A percentile compares a stretch with the other conserved stretches of the same genome.
Conservation (phyloP, 1,140 invertebrate genomes). For the Rhagoletis zephyria region DNA sequence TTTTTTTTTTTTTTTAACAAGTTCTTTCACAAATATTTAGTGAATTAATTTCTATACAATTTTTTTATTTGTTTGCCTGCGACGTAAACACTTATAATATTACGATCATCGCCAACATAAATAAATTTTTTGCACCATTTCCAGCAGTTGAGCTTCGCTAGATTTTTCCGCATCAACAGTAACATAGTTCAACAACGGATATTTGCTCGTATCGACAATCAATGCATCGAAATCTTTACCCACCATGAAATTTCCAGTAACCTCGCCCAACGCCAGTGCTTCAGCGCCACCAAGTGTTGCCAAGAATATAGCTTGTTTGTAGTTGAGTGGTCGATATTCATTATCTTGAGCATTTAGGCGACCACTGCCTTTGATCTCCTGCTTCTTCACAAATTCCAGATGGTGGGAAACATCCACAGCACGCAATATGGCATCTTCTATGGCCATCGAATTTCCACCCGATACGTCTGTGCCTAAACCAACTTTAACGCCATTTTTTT, state of each 20-base stretch:
- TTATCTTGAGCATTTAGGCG: slow-evolving; percentile 54
- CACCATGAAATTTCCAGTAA: slow-evolving; percentile 84
- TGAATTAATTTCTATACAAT: too few species aligned
- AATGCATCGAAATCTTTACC: slow-evolving; percentile 92
- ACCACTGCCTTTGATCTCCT: slow-evolving; percentile 65
- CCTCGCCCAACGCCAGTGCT: slow-evolving; percentile 81
- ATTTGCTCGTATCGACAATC: slow-evolving; percentile 77
- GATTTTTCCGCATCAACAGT: too few species aligned
- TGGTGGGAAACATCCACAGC: slow-evolving; percentile 83
- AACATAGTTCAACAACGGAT: slow-evolving; percentile 74
- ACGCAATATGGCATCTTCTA: slow-evolving; percentile 83
- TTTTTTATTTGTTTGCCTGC: too few species aligned
- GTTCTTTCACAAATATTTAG: too few species aligned
- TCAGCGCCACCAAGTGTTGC: slow-evolving; percentile 89
- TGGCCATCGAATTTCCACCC: slow-evolving; percentile 84
- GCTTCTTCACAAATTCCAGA: slow-evolving; percentile 74
- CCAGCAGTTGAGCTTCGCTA: too few species aligned
- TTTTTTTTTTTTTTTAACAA: too few species aligned
- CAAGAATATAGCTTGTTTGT: slow-evolving; percentile 85
- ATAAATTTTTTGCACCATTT: too few species aligned
- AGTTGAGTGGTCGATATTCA: slow-evolving; percentile 76
- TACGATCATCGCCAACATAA: slow-evolving; percentile 64
- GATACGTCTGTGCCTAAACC: slow-evolving; percentile 91
- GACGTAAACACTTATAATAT: too few species aligned
- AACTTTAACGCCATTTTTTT: slow-evolving; percentile 79